These are phyloP conservation scores for Heloderma charlesbogerti DNA, from an alignment of 2,113 vertebrate genomes.

Conservation along the genomic window DNA sequence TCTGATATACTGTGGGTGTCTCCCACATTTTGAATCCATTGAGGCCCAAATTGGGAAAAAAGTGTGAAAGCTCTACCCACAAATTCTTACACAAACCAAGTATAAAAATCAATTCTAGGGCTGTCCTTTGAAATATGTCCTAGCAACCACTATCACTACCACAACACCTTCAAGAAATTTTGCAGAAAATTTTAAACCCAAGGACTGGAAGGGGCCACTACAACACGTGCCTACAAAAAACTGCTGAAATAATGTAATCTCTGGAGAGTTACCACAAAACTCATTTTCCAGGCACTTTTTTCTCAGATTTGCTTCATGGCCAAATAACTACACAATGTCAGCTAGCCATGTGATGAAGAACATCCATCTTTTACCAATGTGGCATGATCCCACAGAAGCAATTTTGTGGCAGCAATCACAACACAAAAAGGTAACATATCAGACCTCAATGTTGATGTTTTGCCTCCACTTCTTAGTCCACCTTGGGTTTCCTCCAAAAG, in stretches of 20 bases:
- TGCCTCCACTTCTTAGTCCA: background rate
- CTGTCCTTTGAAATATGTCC: background rate
- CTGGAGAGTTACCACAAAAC: too few species aligned
- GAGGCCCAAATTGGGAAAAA: background rate
- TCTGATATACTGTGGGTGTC: too few species aligned
- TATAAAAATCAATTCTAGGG: background rate
- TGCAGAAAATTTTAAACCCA: background rate
- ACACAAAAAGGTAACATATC: background rate
- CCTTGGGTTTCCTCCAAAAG: background rate
- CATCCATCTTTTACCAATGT: background rate
- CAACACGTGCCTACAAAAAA: too few species aligned
- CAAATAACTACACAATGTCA: background rate
- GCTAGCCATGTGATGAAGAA: background rate
- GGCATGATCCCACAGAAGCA: background rate
- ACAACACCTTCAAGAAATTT: background rate
- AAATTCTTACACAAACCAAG: constrained; percentile 2
- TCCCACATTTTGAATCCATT: background rate
- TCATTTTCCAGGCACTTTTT: too few species aligned
- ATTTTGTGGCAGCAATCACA: background rate
- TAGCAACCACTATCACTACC: background rate
- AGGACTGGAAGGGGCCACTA: too few species aligned
- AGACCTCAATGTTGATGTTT: background rate
- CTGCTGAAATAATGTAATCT: too few species aligned
- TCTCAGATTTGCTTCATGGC: too few species aligned
- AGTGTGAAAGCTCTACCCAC: background rate